These are phyloP conservation scores for Caracal caracal DNA, from an alignment of 2,113 vertebrate genomes.

Conservation along the genomic window DNA sequence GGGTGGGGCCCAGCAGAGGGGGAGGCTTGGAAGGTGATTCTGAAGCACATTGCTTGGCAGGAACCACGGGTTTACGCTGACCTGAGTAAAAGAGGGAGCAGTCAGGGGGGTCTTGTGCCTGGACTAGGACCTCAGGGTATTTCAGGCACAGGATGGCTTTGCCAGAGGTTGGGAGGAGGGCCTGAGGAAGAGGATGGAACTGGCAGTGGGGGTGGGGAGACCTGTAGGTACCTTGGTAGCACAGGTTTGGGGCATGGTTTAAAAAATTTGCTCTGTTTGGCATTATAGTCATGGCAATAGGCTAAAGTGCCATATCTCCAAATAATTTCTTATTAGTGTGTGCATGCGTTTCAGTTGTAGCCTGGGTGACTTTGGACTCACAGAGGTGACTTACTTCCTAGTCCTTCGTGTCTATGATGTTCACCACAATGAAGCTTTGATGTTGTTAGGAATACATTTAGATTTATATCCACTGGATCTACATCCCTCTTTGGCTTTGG, in stretches of 20 bases:
- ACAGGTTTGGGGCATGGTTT: background rate
- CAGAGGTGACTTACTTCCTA: background rate
- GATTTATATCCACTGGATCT: background rate
- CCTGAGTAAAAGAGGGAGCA: background rate
- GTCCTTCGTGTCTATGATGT: background rate
- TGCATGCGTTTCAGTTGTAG: background rate
- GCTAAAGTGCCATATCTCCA: background rate
- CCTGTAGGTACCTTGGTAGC: background rate
- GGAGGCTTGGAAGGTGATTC: background rate
- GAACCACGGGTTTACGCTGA: background rate
- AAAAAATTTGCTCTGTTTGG: background rate
- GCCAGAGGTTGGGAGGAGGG: background rate
- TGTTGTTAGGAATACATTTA: background rate
- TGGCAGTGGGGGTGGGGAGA: background rate
- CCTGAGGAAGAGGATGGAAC: background rate
- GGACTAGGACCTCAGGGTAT: background rate
- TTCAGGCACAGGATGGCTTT: background rate
- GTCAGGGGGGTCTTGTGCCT: background rate
- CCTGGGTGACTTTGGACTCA: background rate
- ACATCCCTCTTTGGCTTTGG: background rate
- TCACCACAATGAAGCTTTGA: background rate
- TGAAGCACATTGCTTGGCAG: background rate
- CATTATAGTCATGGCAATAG: background rate
- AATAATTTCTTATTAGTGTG: slow-evolving; percentile 30
- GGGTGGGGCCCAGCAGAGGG: background rate